These are phyloP conservation scores for Trachelus stipa DNA, from an alignment of 2,888 invertebrate genomes.

Conservation along the genomic window DNA sequence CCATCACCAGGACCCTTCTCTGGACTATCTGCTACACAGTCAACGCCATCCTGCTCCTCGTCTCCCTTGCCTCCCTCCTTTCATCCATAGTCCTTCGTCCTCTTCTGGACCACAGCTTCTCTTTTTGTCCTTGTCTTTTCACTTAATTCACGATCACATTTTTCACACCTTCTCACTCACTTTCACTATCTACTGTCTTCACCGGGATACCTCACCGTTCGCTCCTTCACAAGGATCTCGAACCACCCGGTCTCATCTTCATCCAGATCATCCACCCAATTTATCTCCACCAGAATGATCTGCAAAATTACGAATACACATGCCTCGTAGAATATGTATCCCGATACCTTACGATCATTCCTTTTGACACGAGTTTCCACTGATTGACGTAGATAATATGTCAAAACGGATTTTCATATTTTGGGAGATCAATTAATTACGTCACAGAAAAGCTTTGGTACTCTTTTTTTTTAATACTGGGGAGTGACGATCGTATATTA, in stretches of 20 bases:
- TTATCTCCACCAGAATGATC: not conserved
- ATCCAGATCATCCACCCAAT: not conserved
- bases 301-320: not conserved
- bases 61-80: conserved; percentile 16
- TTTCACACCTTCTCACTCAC: not conserved
- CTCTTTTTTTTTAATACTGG: not conserved
- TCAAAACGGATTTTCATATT: not conserved
- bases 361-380: not conserved
- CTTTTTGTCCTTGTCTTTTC: not conserved
- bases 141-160: not conserved
- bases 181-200: not conserved
- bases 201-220: not conserved
- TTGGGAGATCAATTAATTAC: not conserved
- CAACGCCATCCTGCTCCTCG: conserved; percentile 52
- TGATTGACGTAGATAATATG: not conserved
- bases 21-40: not conserved
- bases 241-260: not conserved
- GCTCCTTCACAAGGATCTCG: not conserved
- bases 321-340: not conserved
- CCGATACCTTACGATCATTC: not conserved
- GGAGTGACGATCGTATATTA: not conserved
- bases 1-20: conserved; percentile 40
- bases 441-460: not conserved
- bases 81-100: not conserved
- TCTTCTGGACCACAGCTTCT: not conserved